Evolutionary conservation across 2,888 invertebrate species (phyloP), one percentile per base, ranked within the genome.

Genomic region (Druceiella hillmani): DNA sequence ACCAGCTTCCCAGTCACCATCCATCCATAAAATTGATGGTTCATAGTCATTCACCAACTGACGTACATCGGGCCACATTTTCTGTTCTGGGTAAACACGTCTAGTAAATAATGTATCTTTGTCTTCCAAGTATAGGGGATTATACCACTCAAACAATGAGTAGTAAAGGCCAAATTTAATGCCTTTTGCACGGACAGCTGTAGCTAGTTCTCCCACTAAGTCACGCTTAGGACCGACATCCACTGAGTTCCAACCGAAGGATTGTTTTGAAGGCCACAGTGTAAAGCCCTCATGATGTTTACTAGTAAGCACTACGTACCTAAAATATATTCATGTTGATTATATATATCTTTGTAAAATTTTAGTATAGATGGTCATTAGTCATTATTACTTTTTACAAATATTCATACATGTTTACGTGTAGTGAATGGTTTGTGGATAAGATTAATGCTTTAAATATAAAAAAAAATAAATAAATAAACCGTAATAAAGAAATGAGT

Each of bases 231-330:
- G 86, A 2, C 90, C 90, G 33, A 85, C 74, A 50, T 87, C 88
- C 52, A 77, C 64, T 0, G 89, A 64, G 59, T 91, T 91, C 91
- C 91, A 91, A 54, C 86, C 84, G 56, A 82, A 94, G 1, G 87
- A 81, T 36, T 78, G 76, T 47, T 74, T 76, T 0, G 89, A 87
- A n/a, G 89, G 88, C 79, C 89, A 91, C 32, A 88, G 56, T 3
- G 88, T 81, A 56, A 72, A 92, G 0, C 91, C 91, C 57, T 92
- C 91, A 58, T 91, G 90, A 59, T 91, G 91, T 60, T 91, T 91
- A 55, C 85, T 87, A 4, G 90, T 90, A 22, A 91, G 57, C 1
- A 91, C 87, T 2, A 90, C 74, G 55, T 89, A 88, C 56, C 84
- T 84, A 44, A 7, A 61, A 56, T 38, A n/a, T n/a, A n/a, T n/a